phyloP scores from a whole-genome alignment of 2,888 invertebrate genomes.

The Thysanoteuthis rhombus region DNA sequence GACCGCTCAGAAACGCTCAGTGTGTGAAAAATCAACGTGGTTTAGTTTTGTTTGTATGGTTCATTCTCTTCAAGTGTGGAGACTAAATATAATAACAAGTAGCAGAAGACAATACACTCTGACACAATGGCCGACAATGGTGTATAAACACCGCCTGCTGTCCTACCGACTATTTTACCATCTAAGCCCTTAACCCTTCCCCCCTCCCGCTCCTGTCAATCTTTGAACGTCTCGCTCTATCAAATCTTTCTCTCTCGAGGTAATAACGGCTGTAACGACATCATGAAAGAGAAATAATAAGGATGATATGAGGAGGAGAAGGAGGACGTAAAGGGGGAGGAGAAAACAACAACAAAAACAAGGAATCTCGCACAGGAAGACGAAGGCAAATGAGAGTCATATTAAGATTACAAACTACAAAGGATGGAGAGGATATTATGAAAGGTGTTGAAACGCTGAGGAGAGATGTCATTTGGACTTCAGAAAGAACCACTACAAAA shows the following conservation, averaged over 20 bases:
- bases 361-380: too few species aligned
- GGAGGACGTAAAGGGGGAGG: neutral
- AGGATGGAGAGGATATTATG: too few species aligned
- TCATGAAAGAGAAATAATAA: neutral
- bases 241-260: neutral
- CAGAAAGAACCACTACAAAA: too few species aligned
- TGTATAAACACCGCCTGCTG: neutral
- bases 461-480: too few species aligned
- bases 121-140: neutral
- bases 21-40: neutral
- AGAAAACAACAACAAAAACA: too few species aligned
- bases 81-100: constrained; percentile 12
- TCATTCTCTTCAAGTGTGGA: neutral
- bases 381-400: too few species aligned
- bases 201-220: neutral
- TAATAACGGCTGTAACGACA: neutral
- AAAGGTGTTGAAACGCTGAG: too few species aligned
- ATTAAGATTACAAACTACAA: too few species aligned
- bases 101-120: neutral
- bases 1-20: neutral
- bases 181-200: neutral
- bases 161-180: neutral
- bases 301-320: neutral
- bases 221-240: neutral
- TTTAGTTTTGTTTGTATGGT: constrained; percentile 12